Conservation (phyloP, 1,140 invertebrate genomes). For the Harlomillsia oculata region DNA sequence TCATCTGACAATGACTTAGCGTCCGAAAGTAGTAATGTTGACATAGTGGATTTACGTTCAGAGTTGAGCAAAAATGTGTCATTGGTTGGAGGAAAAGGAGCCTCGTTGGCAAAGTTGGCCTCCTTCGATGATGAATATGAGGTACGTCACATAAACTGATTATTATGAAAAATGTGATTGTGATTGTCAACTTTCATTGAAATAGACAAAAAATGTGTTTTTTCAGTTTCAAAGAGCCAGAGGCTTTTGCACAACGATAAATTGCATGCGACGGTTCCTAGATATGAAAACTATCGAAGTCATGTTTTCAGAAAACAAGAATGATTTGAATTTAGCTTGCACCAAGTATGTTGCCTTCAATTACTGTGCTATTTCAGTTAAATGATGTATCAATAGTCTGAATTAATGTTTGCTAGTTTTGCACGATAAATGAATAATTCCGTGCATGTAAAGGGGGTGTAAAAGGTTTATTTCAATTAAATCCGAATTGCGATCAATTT, state of each 20-base stretch:
- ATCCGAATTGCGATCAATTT: neutral
- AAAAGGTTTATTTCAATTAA: neutral
- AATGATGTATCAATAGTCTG: neutral
- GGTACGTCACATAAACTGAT: neutral
- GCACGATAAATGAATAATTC: neutral
- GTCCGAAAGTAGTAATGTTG: too few relatives aligned
- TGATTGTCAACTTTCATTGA: neutral
- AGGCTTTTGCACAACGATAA: slow-evolving; percentile 52
- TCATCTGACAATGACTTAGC: too few relatives aligned
- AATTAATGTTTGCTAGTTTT: neutral
- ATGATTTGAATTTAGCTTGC: slow-evolving; percentile 16
- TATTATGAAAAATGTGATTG: neutral
- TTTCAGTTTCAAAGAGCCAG: slow-evolving; percentile 43
- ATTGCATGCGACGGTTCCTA: slow-evolving; percentile 48
- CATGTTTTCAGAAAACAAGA: slow-evolving; percentile 4
- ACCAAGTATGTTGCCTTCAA: slow-evolving; percentile 11
- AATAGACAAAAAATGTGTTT: neutral
- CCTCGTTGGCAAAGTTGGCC: slow-evolving; percentile 52
- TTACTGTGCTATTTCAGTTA: neutral
- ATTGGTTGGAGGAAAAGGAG: slow-evolving; percentile 62
- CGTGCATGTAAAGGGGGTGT: neutral
- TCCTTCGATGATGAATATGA: slow-evolving; percentile 16
- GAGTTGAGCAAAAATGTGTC: slow-evolving; percentile 43
- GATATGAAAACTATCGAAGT: slow-evolving; percentile 26
- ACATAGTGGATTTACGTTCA: slow-evolving; percentile 10